Evolutionary conservation across 2,113 vertebrate genomes (phyloP), one percentile per base, ranked within the genome.

Genomic region (Paratilapia polleni): DNA sequence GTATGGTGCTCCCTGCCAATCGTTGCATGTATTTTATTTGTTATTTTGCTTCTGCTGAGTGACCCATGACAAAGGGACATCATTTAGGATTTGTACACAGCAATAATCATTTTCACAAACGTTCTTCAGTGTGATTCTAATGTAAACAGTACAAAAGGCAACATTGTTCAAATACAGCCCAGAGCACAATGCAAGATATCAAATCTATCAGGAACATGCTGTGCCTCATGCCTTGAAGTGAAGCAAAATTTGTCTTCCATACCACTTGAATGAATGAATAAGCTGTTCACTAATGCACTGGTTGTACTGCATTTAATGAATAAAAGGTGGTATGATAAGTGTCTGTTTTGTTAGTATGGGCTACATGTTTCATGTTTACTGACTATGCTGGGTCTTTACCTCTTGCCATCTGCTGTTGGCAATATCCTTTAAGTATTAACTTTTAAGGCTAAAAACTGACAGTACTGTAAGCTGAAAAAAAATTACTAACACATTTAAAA

Each of bases 41-140:
- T 86, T 86, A 73, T 64, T 86, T 79, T 83, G 38, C 77, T 66
- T 80, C 64, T 64, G 54, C 36, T 24, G 62, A 85, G 73, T 82
- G 57, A 84, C 87, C 41, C 2, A 1, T 86, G 78, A 87, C 75
- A 73, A 87, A 74, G 3, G 70, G 7, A 60, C 19, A 76, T 77
- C 8, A 56, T 73, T 89, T 82, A 80, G 1, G 9, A 47, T 68
- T 41, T 88, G 61, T 66, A 56, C 43, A n/a, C 11, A 2, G 73
- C 63, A 56, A 63, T 41, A 64, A 28, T 64, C 60, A 78, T 73
- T 81, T 77, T 80, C 73, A 63, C 66, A 61, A 52, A 28, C 19
- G 36, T 60, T 43, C 54, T 66, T 79, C 9, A 47, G 52, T 83
- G 36, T 34, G 47, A 61, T 56, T 75, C 70, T 77, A 41, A 83